A percentile compares a stretch with the other conserved stretches of the same genome.
Conservation (phyloP, 2,113 vertebrate genomes). For the Neodon shergylaensis region DNA sequence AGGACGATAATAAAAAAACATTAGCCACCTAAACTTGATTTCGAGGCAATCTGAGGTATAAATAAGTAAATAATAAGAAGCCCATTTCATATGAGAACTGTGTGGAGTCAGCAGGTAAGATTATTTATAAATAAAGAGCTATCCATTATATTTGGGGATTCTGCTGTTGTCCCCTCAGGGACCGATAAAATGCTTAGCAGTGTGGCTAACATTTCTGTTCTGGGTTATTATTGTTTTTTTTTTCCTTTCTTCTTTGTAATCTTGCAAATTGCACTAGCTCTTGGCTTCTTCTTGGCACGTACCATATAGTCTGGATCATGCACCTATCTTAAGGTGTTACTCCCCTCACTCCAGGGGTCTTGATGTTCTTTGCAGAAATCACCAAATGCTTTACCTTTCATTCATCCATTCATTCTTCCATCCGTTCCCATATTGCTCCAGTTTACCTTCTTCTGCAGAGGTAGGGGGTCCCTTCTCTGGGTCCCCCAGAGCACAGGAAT, state of each 20-base stretch:
- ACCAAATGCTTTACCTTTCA: neutral
- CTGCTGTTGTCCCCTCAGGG: neutral
- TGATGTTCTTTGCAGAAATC: constrained; percentile 31
- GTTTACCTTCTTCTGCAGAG: neutral
- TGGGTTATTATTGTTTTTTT: neutral
- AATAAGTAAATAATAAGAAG: constrained; percentile 59
- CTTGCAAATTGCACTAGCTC: neutral
- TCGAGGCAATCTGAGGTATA: constrained; percentile 6
- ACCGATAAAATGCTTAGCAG: neutral
- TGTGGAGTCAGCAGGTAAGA: neutral
- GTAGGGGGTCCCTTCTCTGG: neutral
- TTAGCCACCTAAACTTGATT: constrained; percentile 1
- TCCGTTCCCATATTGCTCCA: neutral
- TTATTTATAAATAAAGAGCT: constrained; percentile 33
- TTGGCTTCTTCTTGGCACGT: neutral
- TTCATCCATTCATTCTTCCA: neutral
- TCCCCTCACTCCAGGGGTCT: neutral
- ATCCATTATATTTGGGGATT: neutral
- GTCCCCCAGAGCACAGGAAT: neutral
- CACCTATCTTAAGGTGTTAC: neutral
- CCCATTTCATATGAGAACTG: neutral
- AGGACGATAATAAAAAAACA: constrained; percentile 6
- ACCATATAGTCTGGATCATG: neutral
- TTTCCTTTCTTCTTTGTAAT: neutral
- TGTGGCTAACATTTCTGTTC: constrained; percentile 25